A percentile compares a stretch with the other conserved stretches of the same genome.
Evolutionary conservation across 2,797 vertebrate genomes (phyloP).

Genomic region (Garrulus glandarius): DNA sequence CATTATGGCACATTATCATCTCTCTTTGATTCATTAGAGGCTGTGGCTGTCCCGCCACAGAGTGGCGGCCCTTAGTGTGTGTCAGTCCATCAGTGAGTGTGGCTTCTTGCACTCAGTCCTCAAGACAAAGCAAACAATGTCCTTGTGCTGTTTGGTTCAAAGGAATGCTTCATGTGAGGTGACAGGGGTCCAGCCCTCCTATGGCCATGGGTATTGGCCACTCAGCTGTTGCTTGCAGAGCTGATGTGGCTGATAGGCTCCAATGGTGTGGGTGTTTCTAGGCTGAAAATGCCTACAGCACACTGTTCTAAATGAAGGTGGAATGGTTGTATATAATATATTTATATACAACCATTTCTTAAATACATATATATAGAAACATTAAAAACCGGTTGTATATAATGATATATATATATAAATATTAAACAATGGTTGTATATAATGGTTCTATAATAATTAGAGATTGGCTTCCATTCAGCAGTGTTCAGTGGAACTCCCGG

Average conservation of each 20-base stretch:
- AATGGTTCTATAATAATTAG: neutral
- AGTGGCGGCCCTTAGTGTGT: fast-evolving
- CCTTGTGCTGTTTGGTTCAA: neutral
- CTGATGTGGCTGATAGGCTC: neutral
- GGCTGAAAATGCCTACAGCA: neutral
- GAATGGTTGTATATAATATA: neutral
- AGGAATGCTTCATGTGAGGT: neutral
- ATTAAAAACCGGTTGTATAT: neutral
- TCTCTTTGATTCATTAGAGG: neutral
- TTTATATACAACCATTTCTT: neutral
- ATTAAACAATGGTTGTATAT: neutral
- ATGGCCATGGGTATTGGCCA: fast-evolving
- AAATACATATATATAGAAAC: too few relatives aligned
- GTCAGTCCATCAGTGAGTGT: too few relatives aligned
- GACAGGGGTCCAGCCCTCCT: neutral
- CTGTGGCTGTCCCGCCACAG: neutral
- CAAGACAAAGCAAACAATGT: neutral
- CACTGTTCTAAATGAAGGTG: neutral
- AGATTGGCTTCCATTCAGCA: neutral
- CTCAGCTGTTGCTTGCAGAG: fast-evolving
- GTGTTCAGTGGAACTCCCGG: neutral
- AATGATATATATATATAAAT: neutral
- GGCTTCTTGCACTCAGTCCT: neutral
- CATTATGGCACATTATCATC: neutral
- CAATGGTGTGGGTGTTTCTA: neutral